Base-by-base conservation (phyloP, 2,888 invertebrate species). In the Ectropis crepuscularia region DNA sequence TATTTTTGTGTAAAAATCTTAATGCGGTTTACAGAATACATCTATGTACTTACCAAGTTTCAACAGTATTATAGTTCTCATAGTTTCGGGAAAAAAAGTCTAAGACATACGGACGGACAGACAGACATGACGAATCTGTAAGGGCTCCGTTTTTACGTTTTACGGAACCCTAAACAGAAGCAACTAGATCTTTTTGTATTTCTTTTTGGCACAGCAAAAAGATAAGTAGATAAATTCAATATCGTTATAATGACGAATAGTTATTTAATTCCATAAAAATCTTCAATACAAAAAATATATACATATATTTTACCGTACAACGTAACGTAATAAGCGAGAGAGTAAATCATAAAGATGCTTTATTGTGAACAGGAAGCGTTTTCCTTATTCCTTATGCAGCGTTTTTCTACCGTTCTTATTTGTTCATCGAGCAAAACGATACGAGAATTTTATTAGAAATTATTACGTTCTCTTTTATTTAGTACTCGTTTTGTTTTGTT, bases 381-480 rank as follows among this genome's bases (percentile, higher is more conserved):
- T 63, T 60, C 57, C 62, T 57, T 58, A 57, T 57, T 45, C 69
- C 46, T 63, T 66, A 72, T 69, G 67, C 61, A 75, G 64, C 65
- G 67, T 65, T 67, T 71, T 63, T 63, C 53, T 57, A 38, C 48
- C 57, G 47, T 42, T 68, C 71, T 69, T 73, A 73, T 78, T 76
- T 73, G 69, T 74, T 66, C 66, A 49, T 54, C 68, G 61, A 69
- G 70, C 69, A 66, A 71, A 73, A 74, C 63, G 51, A 41, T 41
- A 41, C 28, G 68, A 71, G 63, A 55, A 51, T 53, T 51, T 62
- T 58, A 66, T 39, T 8, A 54, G 38, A 10, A 53, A 61, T 54
- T 38, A 42, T 37, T 28, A 16, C 16, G 7, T 12, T 8, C 5
- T 16, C n/a, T 11, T 45, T 45, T 5, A 6, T 45, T 6, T 11